Evolutionary conservation across 2,113 vertebrate species (phyloP), one percentile per base, ranked within the genome.

Genomic region (Saimiri boliviensis): DNA sequence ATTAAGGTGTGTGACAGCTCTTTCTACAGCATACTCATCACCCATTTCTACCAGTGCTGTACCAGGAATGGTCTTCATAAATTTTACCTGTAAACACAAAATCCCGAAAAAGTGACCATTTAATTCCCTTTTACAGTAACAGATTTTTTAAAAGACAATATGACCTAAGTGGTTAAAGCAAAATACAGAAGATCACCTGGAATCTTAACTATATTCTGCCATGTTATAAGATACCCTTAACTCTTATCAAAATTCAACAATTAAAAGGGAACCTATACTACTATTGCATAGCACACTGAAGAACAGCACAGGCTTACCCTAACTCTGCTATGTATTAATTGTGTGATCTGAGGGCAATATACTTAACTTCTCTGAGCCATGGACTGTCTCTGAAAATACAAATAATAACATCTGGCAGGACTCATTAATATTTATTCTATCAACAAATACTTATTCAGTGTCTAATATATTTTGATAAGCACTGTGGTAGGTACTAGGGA

Each of bases 51-150:
- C 99, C 97, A 99, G 96, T 10, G 99, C 99, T 0, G 99, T 99
- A 40, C 99, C 99, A 1, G 99, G 99, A 96, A 99, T 99, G 37
- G 99, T 99, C 99, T 99, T 99, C 99, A 99, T 99, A 96, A 99
- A 99, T 98, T 99, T 99, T 66, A 99, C 99, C 99, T 99, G 96
- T 19, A 83, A 94, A 92, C 8, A 97, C 35, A 98, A 96, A 96
- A 35, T 45, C 42, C 71, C 76, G 11, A 84, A 93, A 91, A 95
- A 32, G 30, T 82, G 21, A 95, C 37, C 45, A 88, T 87, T 93
- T 95, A 95, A 52, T 83, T 91, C 45, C 63, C 52, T 92, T 93
- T 49, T 63, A 90, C 13, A 74, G 5, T 87, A 89, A 83, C 7
- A 76, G 42, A 82, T 92, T 71, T 96, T 88, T 71, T 82, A 19